Evolutionary conservation across 2,113 vertebrate species (phyloP).

Genomic region (Aleadryas rufinucha): DNA sequence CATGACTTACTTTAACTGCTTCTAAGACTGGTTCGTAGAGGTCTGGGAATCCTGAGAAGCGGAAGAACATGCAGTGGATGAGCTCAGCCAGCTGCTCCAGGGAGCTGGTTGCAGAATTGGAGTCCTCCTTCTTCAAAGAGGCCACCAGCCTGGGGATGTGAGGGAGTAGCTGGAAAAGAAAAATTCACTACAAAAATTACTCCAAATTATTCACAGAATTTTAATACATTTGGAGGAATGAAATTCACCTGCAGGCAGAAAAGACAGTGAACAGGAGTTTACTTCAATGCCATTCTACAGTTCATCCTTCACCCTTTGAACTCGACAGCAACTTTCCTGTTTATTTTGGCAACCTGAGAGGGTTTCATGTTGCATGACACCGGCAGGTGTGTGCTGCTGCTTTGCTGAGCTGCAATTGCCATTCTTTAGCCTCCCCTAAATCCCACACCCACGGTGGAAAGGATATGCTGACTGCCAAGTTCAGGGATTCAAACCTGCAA

Average conservation of each 20-base stretch:
- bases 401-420: not conserved
- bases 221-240: not conserved
- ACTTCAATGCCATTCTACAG: not conserved
- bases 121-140: conserved; percentile 76
- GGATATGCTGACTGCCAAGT: not conserved
- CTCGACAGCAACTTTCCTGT: not conserved
- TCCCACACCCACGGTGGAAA: not conserved
- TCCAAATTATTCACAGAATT: not conserved
- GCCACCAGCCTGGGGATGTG: conserved; percentile 77
- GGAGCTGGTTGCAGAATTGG: conserved; percentile 74
- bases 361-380: not conserved
- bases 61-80: conserved; percentile 83
- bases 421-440: not conserved
- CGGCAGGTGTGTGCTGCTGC: not conserved
- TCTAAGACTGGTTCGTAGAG: conserved; percentile 81
- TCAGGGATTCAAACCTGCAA: not conserved
- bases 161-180: conserved; percentile 72
- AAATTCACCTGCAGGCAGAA: not conserved
- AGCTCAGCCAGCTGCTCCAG: conserved; percentile 77
- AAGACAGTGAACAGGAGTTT: not conserved
- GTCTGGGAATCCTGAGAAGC: conserved; percentile 83
- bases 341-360: not conserved
- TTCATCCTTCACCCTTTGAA: not conserved
- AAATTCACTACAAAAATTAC: not conserved
- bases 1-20: conserved; percentile 71